Evolutionary conservation across 2,888 invertebrate genomes (phyloP).

Genomic region (Atethmia centrago): DNA sequence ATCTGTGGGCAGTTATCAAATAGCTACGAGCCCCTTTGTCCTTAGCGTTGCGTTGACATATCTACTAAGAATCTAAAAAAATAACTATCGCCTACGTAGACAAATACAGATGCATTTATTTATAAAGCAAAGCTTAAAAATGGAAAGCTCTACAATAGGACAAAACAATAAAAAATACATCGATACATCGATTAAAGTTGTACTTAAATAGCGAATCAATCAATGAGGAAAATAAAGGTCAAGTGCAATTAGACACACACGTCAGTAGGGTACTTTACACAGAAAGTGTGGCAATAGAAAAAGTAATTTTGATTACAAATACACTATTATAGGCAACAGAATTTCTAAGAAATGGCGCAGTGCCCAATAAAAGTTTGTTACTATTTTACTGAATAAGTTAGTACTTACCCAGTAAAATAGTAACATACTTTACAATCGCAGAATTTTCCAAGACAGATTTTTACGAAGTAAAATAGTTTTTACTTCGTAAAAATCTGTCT

Average conservation of each 20-base stretch:
- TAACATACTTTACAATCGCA: too few species aligned
- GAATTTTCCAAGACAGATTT: too few species aligned
- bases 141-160: neutral
- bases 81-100: too few species aligned
- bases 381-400: neutral
- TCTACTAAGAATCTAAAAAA: neutral
- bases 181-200: neutral
- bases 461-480: too few species aligned
- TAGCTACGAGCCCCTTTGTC: neutral
- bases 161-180: neutral
- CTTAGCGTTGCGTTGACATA: neutral
- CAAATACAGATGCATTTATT: neutral
- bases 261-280: neutral
- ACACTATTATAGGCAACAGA: neutral
- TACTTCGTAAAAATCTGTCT: neutral
- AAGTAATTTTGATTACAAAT: neutral
- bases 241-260: neutral
- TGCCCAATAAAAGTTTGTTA: neutral
- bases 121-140: neutral
- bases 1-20: neutral
- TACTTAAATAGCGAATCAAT: neutral
- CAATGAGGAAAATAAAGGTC: neutral
- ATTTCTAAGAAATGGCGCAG: neutral
- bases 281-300: constrained; percentile 3
- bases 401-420: too few species aligned